Conservation (phyloP, 2,888 invertebrate genomes). For the Lasioglossum lativentre region DNA sequence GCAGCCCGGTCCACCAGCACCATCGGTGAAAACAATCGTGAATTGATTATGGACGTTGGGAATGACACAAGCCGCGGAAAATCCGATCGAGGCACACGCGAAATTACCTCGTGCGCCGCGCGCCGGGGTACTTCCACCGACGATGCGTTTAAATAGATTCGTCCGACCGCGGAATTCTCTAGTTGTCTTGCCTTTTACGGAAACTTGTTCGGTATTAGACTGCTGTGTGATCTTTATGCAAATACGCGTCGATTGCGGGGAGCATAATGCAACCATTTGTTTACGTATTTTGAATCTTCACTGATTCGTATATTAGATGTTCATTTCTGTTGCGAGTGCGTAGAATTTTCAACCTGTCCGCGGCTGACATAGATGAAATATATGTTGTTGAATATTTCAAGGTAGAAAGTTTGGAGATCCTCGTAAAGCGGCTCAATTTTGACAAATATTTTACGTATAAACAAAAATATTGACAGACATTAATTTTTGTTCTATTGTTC, state of each 20-base stretch:
- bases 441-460: not conserved
- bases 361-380: not conserved
- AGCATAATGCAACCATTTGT: not conserved
- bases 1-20: not conserved
- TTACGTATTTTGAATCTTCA: no score
- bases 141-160: not conserved
- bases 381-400: not conserved
- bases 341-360: not conserved
- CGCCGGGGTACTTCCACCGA: not conserved
- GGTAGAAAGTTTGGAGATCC: not conserved
- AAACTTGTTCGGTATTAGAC: not conserved
- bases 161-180: not conserved
- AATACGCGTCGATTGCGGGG: not conserved
- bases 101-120: not conserved
- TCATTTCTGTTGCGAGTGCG: no score
- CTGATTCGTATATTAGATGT: no score
- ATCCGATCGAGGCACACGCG: not conserved
- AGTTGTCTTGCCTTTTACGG: not conserved
- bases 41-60: not conserved
- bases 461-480: no score
- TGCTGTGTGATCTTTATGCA: not conserved
- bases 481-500: no score
- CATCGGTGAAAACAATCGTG: not conserved
- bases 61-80: not conserved
- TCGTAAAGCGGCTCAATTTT: not conserved